These are phyloP conservation scores for Phylloscopus trochilus DNA, from an alignment of 2,113 vertebrate species.

Conservation along the genomic window DNA sequence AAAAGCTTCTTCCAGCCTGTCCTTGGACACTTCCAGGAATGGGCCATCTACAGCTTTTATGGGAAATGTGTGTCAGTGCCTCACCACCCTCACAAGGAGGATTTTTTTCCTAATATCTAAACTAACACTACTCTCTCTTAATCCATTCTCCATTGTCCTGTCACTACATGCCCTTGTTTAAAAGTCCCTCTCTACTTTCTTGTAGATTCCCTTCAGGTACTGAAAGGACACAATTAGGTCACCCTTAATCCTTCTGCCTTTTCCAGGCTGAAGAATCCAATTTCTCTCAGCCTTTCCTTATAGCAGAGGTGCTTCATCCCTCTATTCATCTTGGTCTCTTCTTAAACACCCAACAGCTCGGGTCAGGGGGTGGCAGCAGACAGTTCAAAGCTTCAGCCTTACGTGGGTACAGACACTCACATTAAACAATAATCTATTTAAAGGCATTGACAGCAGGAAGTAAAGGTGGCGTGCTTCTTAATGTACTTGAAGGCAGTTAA, in stretches of 20 bases:
- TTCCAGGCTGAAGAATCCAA: not conserved
- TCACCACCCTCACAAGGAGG: not conserved
- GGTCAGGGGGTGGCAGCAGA: not conserved
- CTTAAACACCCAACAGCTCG: too few species aligned
- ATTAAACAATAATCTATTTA: conserved; percentile 33
- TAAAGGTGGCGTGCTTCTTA: conserved; percentile 41
- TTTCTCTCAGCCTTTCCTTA: not conserved
- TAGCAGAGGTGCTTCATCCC: not conserved
- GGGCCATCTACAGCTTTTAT: not conserved
- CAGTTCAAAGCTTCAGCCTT: not conserved
- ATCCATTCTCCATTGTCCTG: not conserved
- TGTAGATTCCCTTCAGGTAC: not conserved
- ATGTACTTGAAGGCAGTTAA: conserved; percentile 69
- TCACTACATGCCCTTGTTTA: not conserved
- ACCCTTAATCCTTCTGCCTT: not conserved
- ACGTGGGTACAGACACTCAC: not conserved
- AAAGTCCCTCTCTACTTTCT: not conserved
- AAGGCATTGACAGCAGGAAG: conserved; percentile 35
- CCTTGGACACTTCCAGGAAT: not conserved
- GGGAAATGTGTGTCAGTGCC: not conserved
- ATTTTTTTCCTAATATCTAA: not conserved
- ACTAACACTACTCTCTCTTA: not conserved
- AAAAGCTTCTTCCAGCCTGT: not conserved
- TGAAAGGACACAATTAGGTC: not conserved
- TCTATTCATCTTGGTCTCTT: not conserved